Base-by-base conservation (phyloP, 2,113 vertebrate species). In the Syngnathus scovelli region DNA sequence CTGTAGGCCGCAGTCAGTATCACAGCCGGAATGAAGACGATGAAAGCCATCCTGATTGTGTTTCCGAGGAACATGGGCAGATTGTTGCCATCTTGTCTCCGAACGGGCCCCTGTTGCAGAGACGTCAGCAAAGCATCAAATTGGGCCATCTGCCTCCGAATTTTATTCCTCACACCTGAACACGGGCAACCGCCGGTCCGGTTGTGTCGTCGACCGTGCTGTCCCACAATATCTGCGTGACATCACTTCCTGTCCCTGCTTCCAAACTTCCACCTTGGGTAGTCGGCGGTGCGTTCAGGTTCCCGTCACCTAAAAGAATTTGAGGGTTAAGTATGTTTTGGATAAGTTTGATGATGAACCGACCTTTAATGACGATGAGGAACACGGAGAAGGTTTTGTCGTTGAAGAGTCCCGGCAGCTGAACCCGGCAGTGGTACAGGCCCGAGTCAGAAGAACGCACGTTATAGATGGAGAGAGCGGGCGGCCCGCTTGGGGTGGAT, bases 331-430 rank as follows among this genome's bases (percentile, higher is more conserved):
- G 27, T 2, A 33, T 33, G 27, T 33, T 33, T 33, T 33, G 27
- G 27, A 33, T 33, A 33, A 3, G 27, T 33, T 33, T 33, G 27
- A 33, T 16, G 27, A 36, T 58, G 51, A 43, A 69, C 85, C 27
- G 67, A 89, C 87, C 51, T 37, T 4, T 64, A 67, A 70, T 54
- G 72, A 90, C 66, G 64, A 88, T 83, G 23, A 90, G 85, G 72
- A 79, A 76, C 13, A 89, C 39, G 37, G 19, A 72, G 66, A 60
- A 43, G 0, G 72, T 87, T 10, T 75, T 70, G 78, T 91, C 90
- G 19, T 91, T 90, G 72, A 91, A 91, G 11, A 58, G 72, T 3
- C 89, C 90, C 0, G 87, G 78, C 12, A 89, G 72, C 63, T 89
- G 75, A 5, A 89, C 80, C 59, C 90, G 80, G 67, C 89, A 91